These are phyloP conservation scores for Drosophila athabasca DNA, from an alignment of 1,140 invertebrate species.

Conservation along the genomic window DNA sequence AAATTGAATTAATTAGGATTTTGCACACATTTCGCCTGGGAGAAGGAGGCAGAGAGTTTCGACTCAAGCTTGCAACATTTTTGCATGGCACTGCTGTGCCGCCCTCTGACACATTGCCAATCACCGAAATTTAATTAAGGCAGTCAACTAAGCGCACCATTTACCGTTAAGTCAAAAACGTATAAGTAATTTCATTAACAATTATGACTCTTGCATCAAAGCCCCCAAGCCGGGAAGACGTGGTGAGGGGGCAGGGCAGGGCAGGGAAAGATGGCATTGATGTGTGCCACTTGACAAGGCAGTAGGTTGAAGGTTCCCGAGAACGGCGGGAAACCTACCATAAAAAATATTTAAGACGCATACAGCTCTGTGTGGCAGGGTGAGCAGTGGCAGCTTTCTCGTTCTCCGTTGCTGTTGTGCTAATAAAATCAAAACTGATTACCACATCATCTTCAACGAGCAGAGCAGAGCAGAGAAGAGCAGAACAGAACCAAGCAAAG, in stretches of 20 bases:
- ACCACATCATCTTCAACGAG: conserved; percentile 76
- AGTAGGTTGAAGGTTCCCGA: conserved; percentile 8
- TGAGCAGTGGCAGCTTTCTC: conserved; percentile 31
- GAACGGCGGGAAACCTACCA: conserved; percentile 22
- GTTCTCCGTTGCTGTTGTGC: conserved; percentile 46
- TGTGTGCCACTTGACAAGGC: conserved; percentile 43
- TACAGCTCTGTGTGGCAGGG: conserved; percentile 39
- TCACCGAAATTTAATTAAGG: conserved; percentile 49
- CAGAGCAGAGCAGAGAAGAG: conserved; percentile 12
- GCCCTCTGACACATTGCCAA: conserved; percentile 12
- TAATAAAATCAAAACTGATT: conserved; percentile 82
- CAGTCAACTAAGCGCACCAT: conserved; percentile 45
- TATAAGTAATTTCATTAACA: conserved; percentile 60
- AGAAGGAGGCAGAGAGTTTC: conserved; percentile 14
- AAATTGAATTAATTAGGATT: conserved; percentile 44
- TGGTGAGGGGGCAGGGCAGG: too few species aligned
- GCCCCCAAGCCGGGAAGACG: conserved; percentile 3
- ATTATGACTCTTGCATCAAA: conserved; percentile 40
- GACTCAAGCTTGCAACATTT: conserved; percentile 21
- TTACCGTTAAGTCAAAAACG: conserved; percentile 48
- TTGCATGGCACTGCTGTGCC: background rate
- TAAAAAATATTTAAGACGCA: conserved; percentile 53
- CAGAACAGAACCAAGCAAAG: background rate
- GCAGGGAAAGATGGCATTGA: conserved; percentile 32
- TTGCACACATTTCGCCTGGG: conserved; percentile 36